These are phyloP conservation scores for Nibea coibor DNA, from an alignment of 2,113 vertebrate genomes.

Conservation along the genomic window DNA sequence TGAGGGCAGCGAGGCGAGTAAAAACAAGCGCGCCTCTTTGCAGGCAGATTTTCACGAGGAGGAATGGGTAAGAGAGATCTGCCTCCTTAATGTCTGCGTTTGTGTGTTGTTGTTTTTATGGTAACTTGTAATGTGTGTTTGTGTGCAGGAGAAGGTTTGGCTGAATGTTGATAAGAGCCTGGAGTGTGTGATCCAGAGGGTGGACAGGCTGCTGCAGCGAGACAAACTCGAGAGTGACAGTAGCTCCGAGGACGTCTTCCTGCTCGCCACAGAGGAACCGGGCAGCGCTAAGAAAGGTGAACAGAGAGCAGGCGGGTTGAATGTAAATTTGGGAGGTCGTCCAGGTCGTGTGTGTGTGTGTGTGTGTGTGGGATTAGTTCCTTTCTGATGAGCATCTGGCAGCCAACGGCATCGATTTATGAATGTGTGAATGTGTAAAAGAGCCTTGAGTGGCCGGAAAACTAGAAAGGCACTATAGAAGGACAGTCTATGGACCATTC, in stretches of 20 bases:
- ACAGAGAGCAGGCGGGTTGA: no score
- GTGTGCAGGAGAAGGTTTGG: constrained; percentile 93
- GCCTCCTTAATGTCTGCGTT: not conserved
- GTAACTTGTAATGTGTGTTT: not conserved
- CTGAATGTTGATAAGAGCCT: constrained; percentile 97
- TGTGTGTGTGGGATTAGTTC: no score
- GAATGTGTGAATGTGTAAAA: no score
- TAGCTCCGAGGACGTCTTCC: constrained; percentile 91
- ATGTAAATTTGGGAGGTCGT: no score
- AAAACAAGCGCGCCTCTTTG: constrained; percentile 90
- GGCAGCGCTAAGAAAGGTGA: constrained; percentile 91
- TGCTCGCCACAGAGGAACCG: constrained; percentile 79
- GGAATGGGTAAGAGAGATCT: constrained; percentile 91
- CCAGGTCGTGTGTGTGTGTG: no score
- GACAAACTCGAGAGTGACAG: constrained; percentile 91
- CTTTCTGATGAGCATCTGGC: no score
- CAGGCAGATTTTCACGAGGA: constrained; percentile 94
- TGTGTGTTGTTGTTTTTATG: not conserved
- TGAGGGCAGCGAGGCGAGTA: constrained; percentile 88
- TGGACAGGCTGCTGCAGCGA: constrained; percentile 92
- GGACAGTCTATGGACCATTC: no score
- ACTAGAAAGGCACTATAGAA: no score
- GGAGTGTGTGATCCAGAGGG: constrained; percentile 96
- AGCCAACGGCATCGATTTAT: no score
- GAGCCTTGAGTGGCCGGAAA: no score